Evolutionary conservation across 2,888 invertebrate species (phyloP).

Genomic region (Augiades crinisus): DNA sequence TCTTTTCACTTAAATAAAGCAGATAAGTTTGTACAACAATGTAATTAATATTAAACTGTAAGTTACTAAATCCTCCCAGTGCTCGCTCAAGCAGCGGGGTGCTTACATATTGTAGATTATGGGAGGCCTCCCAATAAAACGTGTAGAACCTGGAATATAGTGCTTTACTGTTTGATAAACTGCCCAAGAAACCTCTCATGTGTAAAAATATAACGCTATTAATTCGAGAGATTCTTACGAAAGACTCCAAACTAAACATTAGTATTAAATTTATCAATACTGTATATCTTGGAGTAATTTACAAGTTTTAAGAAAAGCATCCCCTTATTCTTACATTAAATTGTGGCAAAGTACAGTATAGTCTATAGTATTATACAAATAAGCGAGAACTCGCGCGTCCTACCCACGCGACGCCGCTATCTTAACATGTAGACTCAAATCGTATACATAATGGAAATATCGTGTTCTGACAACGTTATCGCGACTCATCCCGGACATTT

Average conservation of each 20-base stretch:
- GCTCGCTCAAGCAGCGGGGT: constrained; percentile 3
- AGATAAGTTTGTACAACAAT: not conserved
- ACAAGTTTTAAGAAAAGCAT: constrained; percentile 23
- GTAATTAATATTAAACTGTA: not conserved
- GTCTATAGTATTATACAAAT: constrained; percentile 32
- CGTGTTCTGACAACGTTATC: constrained; percentile 80
- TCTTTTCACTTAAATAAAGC: not conserved
- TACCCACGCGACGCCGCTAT: constrained; percentile 67
- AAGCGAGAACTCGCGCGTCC: constrained; percentile 50
- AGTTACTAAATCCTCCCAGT: constrained; percentile 1
- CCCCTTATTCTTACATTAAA: constrained; percentile 10
- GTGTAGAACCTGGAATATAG: constrained; percentile 11
- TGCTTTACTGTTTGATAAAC: not conserved
- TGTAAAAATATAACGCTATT: constrained; percentile 5
- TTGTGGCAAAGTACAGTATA: constrained; percentile 34
- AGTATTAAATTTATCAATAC: constrained; percentile 17
- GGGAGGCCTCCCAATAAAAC: constrained; percentile 11
- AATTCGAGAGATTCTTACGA: constrained; percentile 9
- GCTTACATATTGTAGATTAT: constrained; percentile 7
- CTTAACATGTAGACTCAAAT: constrained; percentile 80
- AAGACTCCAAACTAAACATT: constrained; percentile 3
- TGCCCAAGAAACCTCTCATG: not conserved
- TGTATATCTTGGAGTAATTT: constrained; percentile 14
- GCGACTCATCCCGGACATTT: constrained; percentile 79
- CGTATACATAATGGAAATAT: constrained; percentile 82